A percentile compares a stretch with the other conserved stretches of the same genome.
These are phyloP conservation scores for Gadopsis marmoratus DNA, from an alignment of 2,797 vertebrate genomes.

Conservation along the genomic window DNA sequence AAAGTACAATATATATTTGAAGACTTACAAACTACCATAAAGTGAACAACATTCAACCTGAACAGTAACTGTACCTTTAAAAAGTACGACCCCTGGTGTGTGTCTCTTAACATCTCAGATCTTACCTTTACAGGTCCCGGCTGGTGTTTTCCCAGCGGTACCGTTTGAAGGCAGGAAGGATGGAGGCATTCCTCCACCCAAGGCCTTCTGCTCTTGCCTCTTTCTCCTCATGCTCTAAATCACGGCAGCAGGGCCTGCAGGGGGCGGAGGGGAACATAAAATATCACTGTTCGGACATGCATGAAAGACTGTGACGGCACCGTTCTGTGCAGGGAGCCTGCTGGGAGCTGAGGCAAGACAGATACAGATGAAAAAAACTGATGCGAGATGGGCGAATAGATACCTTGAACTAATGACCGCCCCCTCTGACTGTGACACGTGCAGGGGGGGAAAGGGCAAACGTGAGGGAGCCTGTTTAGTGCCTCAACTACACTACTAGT, in stretches of 20 bases:
- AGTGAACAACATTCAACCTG: slow-evolving; percentile 4
- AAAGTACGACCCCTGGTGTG: slow-evolving; percentile 1
- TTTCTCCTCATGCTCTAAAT: slow-evolving; percentile 64
- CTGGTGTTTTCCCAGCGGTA: slow-evolving; percentile 62
- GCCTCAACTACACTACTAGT: slow-evolving; percentile 4
- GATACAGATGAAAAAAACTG: slow-evolving; percentile 40
- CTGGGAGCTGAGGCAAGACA: slow-evolving; percentile 26
- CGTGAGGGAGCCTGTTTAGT: slow-evolving; percentile 27
- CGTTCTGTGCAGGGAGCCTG: slow-evolving; percentile 33
- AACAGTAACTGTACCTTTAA: not conserved
- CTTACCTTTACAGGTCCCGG: slow-evolving; percentile 34
- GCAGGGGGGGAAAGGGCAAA: slow-evolving; percentile 26
- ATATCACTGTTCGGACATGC: slow-evolving; percentile 58
- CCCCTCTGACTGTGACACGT: slow-evolving; percentile 29
- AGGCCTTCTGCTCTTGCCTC: slow-evolving; percentile 22
- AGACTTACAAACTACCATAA: slow-evolving; percentile 1
- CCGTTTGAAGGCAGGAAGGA: slow-evolving; percentile 69
- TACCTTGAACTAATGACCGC: slow-evolving; percentile 39
- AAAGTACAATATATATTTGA: not conserved
- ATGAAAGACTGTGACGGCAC: slow-evolving; percentile 50
- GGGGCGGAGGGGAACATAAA: slow-evolving; percentile 79
- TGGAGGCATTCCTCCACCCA: slow-evolving; percentile 51
- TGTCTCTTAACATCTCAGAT: slow-evolving; percentile 45
- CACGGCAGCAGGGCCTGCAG: slow-evolving; percentile 67
- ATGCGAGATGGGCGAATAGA: slow-evolving; percentile 48